A percentile compares a stretch with the other conserved stretches of the same genome.
Conservation (phyloP, 2,888 invertebrate genomes). For the Prosapia bicincta region DNA sequence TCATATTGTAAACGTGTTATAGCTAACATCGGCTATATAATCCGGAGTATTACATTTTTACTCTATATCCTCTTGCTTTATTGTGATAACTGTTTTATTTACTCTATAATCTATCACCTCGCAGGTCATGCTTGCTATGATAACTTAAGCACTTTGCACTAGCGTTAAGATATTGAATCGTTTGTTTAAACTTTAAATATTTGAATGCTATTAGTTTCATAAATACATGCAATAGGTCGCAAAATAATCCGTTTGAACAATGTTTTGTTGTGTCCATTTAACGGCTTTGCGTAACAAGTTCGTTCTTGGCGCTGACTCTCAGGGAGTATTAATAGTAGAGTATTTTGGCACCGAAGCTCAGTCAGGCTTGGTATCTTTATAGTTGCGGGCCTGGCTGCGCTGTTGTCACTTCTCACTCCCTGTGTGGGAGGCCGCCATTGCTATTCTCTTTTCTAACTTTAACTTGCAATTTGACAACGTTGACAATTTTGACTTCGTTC, state of each 20-base stretch:
- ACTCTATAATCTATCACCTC: too few species aligned
- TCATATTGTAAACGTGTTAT: too few species aligned
- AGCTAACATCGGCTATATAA: too few species aligned
- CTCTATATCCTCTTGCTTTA: too few species aligned
- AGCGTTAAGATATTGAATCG: neutral
- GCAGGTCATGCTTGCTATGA: neutral
- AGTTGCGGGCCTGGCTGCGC: slow-evolving; percentile 18
- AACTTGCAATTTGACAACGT: neutral
- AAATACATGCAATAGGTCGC: neutral
- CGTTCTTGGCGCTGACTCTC: slow-evolving; percentile 28
- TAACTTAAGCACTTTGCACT: neutral
- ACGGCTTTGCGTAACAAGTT: slow-evolving; percentile 27
- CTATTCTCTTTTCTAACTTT: neutral
- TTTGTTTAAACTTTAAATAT: neutral
- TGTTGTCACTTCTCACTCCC: slow-evolving; percentile 20
- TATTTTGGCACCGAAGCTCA: slow-evolving; percentile 25
- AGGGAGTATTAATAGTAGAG: slow-evolving; percentile 26
- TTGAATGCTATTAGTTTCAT: neutral
- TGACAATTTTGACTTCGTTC: neutral
- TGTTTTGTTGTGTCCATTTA: slow-evolving; percentile 9
- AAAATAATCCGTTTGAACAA: neutral
- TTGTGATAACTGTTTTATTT: too few species aligned
- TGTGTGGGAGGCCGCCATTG: slow-evolving; percentile 16
- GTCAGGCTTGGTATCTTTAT: slow-evolving; percentile 26
- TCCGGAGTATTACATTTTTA: too few species aligned